Percentiles rank a stretch among this genome's conserved stretches.
phyloP scores from a whole-genome alignment of 2,888 invertebrate genomes.

The Drosophila stalkeri region DNA sequence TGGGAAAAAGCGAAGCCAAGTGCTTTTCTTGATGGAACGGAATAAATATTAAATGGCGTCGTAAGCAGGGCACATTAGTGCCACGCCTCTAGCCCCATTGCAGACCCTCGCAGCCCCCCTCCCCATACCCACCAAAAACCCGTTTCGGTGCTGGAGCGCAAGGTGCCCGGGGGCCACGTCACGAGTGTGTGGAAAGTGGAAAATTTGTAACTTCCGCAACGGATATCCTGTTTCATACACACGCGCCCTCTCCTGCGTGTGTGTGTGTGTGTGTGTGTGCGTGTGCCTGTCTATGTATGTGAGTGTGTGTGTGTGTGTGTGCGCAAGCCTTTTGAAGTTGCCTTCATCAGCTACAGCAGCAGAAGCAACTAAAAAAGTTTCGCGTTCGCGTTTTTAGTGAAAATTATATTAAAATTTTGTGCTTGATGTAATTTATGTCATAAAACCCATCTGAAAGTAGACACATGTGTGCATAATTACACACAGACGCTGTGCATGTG shows the following conservation, averaged over 20 bases:
- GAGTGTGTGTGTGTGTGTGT: conserved; percentile 27
- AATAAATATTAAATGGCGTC: conserved; percentile 79
- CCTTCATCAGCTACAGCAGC: conserved; percentile 42
- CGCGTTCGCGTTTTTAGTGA: conserved; percentile 81
- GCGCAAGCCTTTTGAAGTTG: conserved; percentile 42
- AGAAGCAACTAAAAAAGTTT: conserved; percentile 71
- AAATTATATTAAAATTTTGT: conserved; percentile 84
- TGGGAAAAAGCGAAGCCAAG: conserved; percentile 63
- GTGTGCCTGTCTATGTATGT: conserved; percentile 10
- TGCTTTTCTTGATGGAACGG: conserved; percentile 70
- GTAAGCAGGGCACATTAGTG: conserved; percentile 79
- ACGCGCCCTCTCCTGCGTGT: conserved; percentile 37
- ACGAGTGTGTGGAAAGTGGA: conserved; percentile 76
- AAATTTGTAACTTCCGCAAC: conserved; percentile 83
- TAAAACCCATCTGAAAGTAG: conserved; percentile 63
- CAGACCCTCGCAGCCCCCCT: neutral
- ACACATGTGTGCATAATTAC: conserved; percentile 65
- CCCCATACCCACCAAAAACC: neutral
- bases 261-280: conserved; percentile 9
- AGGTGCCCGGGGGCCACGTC: conserved; percentile 59
- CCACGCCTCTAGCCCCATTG: conserved; percentile 26
- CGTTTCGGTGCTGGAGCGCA: conserved; percentile 16
- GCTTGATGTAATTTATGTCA: conserved; percentile 84
- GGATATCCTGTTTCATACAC: conserved; percentile 82
- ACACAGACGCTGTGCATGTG: conserved; percentile 19